These are phyloP conservation scores for Butastur rufipennis DNA, from an alignment of 2,113 vertebrate species.

Conservation along the genomic window DNA sequence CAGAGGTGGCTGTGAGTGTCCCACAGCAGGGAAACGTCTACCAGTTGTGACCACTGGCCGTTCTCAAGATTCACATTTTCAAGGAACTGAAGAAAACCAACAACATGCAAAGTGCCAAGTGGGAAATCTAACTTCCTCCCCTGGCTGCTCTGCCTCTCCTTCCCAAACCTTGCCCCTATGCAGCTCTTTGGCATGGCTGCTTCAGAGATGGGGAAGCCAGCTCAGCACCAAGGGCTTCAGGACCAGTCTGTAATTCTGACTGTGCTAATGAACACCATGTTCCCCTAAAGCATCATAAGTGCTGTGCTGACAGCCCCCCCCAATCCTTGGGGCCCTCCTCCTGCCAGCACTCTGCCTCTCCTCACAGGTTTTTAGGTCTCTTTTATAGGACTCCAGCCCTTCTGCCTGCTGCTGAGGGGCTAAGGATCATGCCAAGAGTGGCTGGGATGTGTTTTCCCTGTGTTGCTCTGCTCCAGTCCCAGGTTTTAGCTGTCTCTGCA, in stretches of 20 bases:
- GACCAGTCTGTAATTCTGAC: background rate
- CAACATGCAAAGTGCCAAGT: background rate
- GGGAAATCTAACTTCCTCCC: background rate
- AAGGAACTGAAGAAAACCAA: background rate
- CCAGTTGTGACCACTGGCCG: rapidly evolving
- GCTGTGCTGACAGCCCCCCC: background rate
- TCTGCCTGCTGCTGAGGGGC: background rate
- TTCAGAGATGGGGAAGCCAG: background rate
- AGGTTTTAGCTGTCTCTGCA: background rate
- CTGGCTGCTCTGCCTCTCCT: background rate
- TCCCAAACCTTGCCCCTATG: background rate
- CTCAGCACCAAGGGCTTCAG: background rate
- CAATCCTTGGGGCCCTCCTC: background rate
- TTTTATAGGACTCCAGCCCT: background rate
- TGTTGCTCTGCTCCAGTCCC: background rate
- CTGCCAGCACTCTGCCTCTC: background rate
- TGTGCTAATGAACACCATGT: background rate
- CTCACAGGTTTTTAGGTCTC: background rate
- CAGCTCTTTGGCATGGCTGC: background rate
- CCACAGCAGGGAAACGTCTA: background rate
- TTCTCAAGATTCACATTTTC: background rate
- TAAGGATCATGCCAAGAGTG: background rate
- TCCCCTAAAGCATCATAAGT: background rate
- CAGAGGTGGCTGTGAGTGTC: background rate
- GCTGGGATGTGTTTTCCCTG: background rate